These are phyloP conservation scores for Lochmaea capreae DNA, from an alignment of 2,888 invertebrate species.

Conservation along the genomic window DNA sequence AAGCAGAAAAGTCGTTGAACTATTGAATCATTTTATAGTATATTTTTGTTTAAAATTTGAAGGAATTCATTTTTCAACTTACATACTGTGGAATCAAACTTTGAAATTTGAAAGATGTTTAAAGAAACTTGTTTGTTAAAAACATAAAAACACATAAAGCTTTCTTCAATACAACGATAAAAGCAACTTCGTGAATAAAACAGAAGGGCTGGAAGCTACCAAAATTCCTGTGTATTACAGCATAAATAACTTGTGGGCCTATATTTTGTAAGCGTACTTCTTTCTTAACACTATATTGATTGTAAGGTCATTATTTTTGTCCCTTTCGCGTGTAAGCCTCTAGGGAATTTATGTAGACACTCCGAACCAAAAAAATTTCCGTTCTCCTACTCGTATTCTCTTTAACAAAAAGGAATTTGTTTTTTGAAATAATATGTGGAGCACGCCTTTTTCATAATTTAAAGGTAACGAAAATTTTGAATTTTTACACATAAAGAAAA, in stretches of 20 bases:
- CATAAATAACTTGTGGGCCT: conserved; percentile 11
- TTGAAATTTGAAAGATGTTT: conserved; percentile 14
- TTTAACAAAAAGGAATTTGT: conserved; percentile 40
- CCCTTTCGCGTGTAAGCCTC: conserved; percentile 23
- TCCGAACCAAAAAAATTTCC: conserved; percentile 50
- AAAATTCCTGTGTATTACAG: conserved; percentile 10
- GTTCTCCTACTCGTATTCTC: conserved; percentile 37
- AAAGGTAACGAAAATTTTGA: neutral
- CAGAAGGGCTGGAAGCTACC: conserved; percentile 10
- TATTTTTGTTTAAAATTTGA: neutral
- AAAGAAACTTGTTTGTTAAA: conserved; percentile 15
- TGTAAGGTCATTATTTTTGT: conserved; percentile 32
- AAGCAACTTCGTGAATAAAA: conserved; percentile 22
- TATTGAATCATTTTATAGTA: neutral
- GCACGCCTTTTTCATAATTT: neutral
- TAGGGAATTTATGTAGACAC: conserved; percentile 38
- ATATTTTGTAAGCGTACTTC: conserved; percentile 24
- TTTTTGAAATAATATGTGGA: neutral
- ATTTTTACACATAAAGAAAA: neutral
- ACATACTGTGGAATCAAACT: neutral
- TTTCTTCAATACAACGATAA: conserved; percentile 18
- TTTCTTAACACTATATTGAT: conserved; percentile 31
- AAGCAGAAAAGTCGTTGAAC: neutral
- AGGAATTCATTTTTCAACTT: neutral
- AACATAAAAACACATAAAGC: conserved; percentile 22